Percentiles rank a stretch among this genome's conserved stretches.
Conservation (phyloP, 2,797 vertebrate genomes). For the Spinus olivaceus region DNA sequence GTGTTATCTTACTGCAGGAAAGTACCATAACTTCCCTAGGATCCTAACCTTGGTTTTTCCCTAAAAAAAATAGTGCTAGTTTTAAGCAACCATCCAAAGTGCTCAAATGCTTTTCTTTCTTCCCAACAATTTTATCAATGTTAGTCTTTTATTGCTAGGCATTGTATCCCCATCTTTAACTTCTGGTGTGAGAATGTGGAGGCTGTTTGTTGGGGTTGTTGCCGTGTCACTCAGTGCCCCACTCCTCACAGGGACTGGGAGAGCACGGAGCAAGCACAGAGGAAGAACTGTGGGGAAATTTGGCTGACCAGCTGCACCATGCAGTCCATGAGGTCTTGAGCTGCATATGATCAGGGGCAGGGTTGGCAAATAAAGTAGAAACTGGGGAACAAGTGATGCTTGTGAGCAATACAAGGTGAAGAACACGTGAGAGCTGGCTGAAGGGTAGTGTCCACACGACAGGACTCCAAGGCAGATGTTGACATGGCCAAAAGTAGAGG, state of each 20-base stretch:
- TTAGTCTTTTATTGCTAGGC: neutral
- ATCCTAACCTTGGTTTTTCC: neutral
- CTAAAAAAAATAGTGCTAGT: neutral
- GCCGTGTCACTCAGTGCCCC: neutral
- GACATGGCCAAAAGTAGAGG: neutral
- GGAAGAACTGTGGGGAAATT: neutral
- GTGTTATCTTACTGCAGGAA: neutral
- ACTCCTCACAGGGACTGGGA: neutral
- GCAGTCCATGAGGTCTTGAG: no score
- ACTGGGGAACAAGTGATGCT: neutral
- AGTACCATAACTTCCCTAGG: neutral
- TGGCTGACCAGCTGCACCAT: neutral
- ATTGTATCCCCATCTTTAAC: neutral
- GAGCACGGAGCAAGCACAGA: neutral
- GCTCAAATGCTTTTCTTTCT: neutral
- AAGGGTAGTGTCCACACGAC: neutral
- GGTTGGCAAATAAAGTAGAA: neutral
- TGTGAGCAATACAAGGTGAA: neutral
- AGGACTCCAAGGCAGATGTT: neutral
- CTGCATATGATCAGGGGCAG: neutral
- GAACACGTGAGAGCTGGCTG: neutral
- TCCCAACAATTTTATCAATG: neutral
- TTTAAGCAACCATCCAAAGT: neutral
- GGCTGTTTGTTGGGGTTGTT: neutral
- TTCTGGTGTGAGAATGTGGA: neutral